phyloP scores from a whole-genome alignment of 2,113 vertebrate species.

The Pipa parva region DNA sequence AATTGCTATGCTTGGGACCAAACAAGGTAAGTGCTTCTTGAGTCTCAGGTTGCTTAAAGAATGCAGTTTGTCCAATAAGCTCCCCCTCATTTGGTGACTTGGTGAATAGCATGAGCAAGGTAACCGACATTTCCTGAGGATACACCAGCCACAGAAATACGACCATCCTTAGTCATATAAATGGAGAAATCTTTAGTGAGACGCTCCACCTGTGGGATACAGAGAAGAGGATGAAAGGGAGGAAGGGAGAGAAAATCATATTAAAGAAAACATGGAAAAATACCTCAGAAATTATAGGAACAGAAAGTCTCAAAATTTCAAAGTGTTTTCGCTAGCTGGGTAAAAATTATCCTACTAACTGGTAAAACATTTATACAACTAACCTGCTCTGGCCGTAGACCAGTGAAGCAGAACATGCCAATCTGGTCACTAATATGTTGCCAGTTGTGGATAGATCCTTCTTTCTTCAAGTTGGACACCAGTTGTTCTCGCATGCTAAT shows the following conservation, averaged over 20 bases:
- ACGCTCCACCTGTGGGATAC: conserved; percentile 81
- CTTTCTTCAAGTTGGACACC: conserved; percentile 85
- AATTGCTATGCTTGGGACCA: background rate
- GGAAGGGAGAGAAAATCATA: too few species aligned
- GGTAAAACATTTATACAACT: background rate
- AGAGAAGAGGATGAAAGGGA: background rate
- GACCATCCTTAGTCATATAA: conserved; percentile 97
- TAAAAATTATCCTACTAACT: too few species aligned
- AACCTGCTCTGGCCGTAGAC: conserved; percentile 93
- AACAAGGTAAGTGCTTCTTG: background rate
- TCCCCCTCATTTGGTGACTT: conserved; percentile 81
- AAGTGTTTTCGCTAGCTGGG: too few species aligned
- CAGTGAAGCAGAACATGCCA: conserved; percentile 97
- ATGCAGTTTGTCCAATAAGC: background rate
- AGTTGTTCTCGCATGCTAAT: conserved; percentile 92
- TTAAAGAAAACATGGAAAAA: too few species aligned
- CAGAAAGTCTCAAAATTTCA: too few species aligned
- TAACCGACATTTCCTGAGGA: conserved; percentile 84
- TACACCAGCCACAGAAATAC: conserved; percentile 92
- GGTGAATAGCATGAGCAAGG: conserved; percentile 85
- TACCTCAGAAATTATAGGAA: too few species aligned
- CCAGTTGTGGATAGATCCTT: conserved; percentile 89
- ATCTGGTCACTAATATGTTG: conserved; percentile 96
- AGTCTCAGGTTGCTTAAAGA: background rate
- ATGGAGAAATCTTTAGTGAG: conserved; percentile 90